Evolutionary conservation across 2,888 invertebrate species (phyloP).

Genomic region (Tubulanus polymorphus): DNA sequence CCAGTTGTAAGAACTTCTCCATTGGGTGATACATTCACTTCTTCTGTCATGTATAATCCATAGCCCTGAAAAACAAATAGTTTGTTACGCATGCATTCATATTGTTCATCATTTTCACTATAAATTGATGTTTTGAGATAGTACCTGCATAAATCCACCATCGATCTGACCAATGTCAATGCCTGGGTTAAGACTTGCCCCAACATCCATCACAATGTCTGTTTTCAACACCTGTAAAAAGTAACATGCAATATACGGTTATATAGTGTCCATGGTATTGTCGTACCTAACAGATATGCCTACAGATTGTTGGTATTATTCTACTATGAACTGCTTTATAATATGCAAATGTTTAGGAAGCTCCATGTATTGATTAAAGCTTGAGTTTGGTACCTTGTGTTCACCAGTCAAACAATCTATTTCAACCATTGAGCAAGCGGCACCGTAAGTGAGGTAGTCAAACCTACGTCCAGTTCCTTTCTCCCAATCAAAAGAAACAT

Average conservation of each 20-base stretch:
- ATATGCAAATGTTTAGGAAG: too few relatives aligned
- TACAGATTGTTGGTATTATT: too few relatives aligned
- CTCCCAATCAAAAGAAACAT: background rate
- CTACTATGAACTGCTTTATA: too few relatives aligned
- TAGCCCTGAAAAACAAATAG: constrained; percentile 63
- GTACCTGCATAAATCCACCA: constrained; percentile 80
- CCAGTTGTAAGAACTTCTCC: constrained; percentile 80
- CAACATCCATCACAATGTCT: constrained; percentile 96
- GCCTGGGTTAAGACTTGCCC: constrained; percentile 90
- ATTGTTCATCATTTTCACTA: background rate
- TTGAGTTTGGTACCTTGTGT: constrained; percentile 63
- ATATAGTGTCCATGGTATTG: too few relatives aligned
- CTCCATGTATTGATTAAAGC: too few relatives aligned
- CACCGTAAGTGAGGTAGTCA: constrained; percentile 83
- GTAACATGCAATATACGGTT: too few relatives aligned
- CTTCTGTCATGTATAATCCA: constrained; percentile 86
- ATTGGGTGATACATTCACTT: constrained; percentile 78
- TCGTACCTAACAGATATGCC: too few relatives aligned
- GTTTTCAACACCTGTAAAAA: constrained; percentile 75
- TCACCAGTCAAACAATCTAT: constrained; percentile 92
- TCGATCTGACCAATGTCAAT: constrained; percentile 96
- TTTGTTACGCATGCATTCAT: too few relatives aligned
- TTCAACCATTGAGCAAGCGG: constrained; percentile 83
- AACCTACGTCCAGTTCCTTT: constrained; percentile 54
- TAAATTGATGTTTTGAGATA: background rate